Evolutionary conservation across 2,797 vertebrate species (phyloP), one percentile per base, ranked within the genome.

Genomic region (Dallia pectoralis): DNA sequence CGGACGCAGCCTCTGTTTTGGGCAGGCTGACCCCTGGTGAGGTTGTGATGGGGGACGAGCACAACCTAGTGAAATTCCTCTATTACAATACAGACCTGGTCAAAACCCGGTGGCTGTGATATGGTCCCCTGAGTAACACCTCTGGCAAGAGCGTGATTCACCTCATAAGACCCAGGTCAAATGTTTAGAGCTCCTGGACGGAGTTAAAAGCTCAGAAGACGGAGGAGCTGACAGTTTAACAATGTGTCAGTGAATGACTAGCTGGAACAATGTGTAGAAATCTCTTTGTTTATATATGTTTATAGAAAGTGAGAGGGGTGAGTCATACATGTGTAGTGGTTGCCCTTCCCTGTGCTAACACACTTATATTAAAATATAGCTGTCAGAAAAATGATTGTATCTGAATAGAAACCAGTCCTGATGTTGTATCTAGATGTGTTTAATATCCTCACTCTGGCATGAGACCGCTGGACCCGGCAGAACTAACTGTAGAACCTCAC

Each of bases 161-260:
- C 67, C 61, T 22, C 49, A 22, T 74, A n/a, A 76, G 82, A 72
- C 29, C 63, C 85, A 83, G 22, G n/a, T 85, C 79, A 80, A 77
- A 84, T 69, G 59, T 73, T 79, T 73, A 75, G 56, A 83, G 70
- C 44, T 44, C 72, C 73, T 79, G 77, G 78, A 80, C 70, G 75
- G 76, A 67, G 76, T 72, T 51, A 75, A 47, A 69, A 56, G 44
- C 75, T 87, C 82, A 72, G 81, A 69, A 67, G 74, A 83, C 75
- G 81, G 79, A 22, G 53, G n/a, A 67, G 78, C 76, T 79, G 72
- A 77, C n/a, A 53, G 14, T 53, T n/a, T n/a, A 19, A 40, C 40
- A 44, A 44, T 44, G 40, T 44, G 40, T 44, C 6, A 44, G 12
- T 4, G 40, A 44, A 11, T 44, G 40, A 44, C 40, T 44, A 44